Percentiles rank a stretch among this genome's conserved stretches.
phyloP scores from a whole-genome alignment of 1,140 invertebrate species.

The Dinoponera quadriceps region DNA sequence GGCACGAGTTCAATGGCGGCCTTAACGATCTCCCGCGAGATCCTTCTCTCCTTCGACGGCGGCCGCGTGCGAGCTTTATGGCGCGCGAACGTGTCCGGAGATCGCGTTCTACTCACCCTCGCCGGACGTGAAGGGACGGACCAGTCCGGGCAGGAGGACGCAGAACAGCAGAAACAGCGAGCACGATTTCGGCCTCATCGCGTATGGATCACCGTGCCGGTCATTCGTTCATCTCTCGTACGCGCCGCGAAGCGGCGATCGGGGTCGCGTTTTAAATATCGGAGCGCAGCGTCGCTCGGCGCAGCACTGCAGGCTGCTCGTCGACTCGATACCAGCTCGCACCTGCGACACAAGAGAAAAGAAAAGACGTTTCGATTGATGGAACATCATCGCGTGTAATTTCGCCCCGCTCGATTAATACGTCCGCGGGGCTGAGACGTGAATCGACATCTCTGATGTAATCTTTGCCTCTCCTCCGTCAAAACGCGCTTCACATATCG shows the following conservation, averaged over 20 bases:
- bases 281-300: conserved; percentile 28
- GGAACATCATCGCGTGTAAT: neutral
- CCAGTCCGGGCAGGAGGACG: conserved; percentile 77
- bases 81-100: neutral
- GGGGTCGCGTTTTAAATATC: conserved; percentile 2
- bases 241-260: neutral
- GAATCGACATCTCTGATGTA: no score
- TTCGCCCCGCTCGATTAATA: no score
- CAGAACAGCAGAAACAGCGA: conserved; percentile 80
- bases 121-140: conserved; percentile 81
- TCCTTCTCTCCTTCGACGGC: neutral
- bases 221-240: conserved; percentile 79
- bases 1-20: conserved; percentile 71
- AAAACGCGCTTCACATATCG: no score
- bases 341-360: conserved; percentile 58
- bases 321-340: conserved; percentile 31
- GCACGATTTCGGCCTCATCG: conserved; percentile 83
- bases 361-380: neutral
- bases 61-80: conserved; percentile 36
- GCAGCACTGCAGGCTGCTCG: conserved; percentile 26
- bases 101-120: conserved; percentile 78
- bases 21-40: conserved; percentile 65
- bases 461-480: no score
- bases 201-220: conserved; percentile 62
- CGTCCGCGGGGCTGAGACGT: no score